These are phyloP conservation scores for Stratiolaelaps scimitus DNA, from an alignment of 1,140 invertebrate genomes.

Conservation along the genomic window DNA sequence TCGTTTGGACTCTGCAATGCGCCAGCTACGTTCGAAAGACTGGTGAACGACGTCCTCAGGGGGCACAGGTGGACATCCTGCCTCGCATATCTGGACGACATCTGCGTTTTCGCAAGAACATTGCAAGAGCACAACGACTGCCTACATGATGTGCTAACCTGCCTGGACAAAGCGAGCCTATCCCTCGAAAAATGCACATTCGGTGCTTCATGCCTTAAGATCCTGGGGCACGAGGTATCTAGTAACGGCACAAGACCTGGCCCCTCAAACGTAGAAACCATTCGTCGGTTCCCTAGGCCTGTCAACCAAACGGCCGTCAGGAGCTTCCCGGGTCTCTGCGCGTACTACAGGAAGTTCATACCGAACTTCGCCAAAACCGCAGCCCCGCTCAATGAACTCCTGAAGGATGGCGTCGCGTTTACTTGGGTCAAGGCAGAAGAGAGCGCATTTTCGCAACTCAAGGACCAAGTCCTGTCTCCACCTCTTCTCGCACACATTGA, in stretches of 20 bases:
- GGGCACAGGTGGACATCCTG: slow-evolving; percentile 34
- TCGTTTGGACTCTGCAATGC: too few species aligned
- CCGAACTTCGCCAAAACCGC: slow-evolving; percentile 39
- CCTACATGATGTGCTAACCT: slow-evolving; percentile 27
- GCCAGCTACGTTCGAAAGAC: slow-evolving; percentile 41
- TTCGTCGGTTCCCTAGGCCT: slow-evolving; percentile 39
- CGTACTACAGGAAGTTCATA: slow-evolving; percentile 44
- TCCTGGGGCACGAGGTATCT: slow-evolving; percentile 37
- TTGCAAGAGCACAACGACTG: slow-evolving; percentile 31
- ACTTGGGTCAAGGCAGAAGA: slow-evolving; percentile 29
- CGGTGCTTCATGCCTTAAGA: slow-evolving; percentile 30
- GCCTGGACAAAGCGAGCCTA: slow-evolving; percentile 32
- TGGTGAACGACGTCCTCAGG: slow-evolving; percentile 40
- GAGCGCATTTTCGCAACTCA: background rate
- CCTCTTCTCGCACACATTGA: background rate
- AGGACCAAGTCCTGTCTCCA: background rate
- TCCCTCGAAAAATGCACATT: slow-evolving; percentile 35
- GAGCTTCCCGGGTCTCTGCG: slow-evolving; percentile 43
- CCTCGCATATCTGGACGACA: too few species aligned
- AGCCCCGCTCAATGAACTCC: slow-evolving; percentile 38
- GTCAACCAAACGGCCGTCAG: slow-evolving; percentile 40
- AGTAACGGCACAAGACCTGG: slow-evolving; percentile 39
- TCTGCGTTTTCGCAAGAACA: slow-evolving; percentile 32
- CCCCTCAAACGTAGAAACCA: slow-evolving; percentile 40
- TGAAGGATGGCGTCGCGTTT: slow-evolving; percentile 32